Evolutionary conservation across 2,797 vertebrate genomes (phyloP).

Genomic region (Xerus rutilus): DNA sequence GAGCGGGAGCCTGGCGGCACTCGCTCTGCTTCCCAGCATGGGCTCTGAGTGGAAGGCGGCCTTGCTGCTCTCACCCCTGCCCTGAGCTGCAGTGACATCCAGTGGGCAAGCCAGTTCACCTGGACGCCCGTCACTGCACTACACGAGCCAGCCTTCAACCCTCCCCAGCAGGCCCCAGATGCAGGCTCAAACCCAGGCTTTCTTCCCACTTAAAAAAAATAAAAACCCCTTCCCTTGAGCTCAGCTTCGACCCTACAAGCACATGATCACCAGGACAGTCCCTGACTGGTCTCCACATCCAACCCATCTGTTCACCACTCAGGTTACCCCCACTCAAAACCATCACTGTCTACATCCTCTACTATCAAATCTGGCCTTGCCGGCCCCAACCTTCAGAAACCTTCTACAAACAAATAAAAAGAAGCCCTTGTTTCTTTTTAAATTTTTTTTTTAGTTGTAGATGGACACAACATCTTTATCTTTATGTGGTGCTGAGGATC

Average conservation of each 20-base stretch:
- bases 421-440: neutral
- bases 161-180: neutral
- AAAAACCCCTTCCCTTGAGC: neutral
- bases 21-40: neutral
- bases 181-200: neutral
- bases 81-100: neutral
- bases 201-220: no score
- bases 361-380: neutral
- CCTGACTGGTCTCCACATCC: neutral
- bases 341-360: neutral
- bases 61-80: neutral
- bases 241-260: neutral
- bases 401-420: neutral
- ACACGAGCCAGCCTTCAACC: neutral
- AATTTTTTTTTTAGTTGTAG: no score
- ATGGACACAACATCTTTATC: no score
- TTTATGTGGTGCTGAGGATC: no score
- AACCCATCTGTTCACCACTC: neutral
- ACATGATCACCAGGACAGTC: neutral
- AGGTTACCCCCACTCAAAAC: neutral
- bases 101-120: no score
- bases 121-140: no score
- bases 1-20: accelerated
- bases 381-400: neutral
- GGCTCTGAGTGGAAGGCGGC: neutral